phyloP scores from a whole-genome alignment of 2,797 vertebrate genomes.

The Potorous gilbertii region DNA sequence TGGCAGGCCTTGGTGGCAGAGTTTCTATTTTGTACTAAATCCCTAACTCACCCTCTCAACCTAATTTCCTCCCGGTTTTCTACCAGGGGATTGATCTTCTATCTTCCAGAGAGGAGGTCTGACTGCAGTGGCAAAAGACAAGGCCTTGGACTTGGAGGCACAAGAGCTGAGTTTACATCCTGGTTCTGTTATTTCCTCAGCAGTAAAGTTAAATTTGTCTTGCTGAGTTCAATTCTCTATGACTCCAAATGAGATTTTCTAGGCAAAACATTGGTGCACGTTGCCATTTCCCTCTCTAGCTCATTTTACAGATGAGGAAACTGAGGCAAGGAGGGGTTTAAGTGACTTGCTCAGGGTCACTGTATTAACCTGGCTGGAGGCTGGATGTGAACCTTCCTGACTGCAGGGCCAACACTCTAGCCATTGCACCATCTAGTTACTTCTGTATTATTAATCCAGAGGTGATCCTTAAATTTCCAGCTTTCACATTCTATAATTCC shows the following conservation, averaged over 20 bases:
- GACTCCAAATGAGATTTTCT: neutral
- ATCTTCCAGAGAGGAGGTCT: neutral
- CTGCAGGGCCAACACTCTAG: neutral
- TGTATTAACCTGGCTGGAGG: neutral
- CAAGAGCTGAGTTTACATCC: neutral
- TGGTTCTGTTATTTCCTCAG: neutral
- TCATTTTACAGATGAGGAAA: neutral
- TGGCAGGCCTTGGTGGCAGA: neutral
- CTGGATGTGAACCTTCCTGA: neutral
- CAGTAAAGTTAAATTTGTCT: neutral
- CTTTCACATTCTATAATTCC: neutral
- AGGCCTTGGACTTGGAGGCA: neutral
- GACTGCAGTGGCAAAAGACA: neutral
- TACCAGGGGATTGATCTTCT: neutral
- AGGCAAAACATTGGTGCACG: neutral
- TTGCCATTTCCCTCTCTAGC: neutral
- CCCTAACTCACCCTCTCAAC: neutral
- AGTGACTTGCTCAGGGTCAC: neutral
- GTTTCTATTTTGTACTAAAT: neutral
- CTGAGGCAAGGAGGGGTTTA: neutral
- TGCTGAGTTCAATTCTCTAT: neutral
- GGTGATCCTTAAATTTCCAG: neutral
- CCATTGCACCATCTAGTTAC: neutral
- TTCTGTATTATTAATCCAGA: neutral
- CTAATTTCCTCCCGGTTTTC: neutral